phyloP scores from a whole-genome alignment of 2,113 vertebrate genomes.

The Aegithalos caudatus region DNA sequence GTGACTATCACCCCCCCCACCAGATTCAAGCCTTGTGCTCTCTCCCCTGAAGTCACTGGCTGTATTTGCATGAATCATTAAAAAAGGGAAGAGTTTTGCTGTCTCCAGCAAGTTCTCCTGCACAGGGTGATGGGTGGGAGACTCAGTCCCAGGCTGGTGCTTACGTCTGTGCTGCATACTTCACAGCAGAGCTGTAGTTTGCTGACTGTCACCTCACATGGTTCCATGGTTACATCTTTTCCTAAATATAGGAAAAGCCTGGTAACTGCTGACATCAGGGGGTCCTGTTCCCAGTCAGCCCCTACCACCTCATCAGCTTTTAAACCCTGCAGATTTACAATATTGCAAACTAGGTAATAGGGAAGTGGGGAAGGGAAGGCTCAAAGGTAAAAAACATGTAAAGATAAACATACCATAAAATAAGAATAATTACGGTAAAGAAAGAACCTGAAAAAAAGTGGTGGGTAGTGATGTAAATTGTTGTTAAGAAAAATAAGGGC shows the following conservation, averaged over 20 bases:
- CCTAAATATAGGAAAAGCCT: neutral
- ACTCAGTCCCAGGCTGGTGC: neutral
- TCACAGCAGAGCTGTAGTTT: neutral
- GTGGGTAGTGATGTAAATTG: neutral
- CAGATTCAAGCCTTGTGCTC: neutral
- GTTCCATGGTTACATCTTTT: neutral
- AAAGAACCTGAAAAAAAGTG: neutral
- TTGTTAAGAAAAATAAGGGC: neutral
- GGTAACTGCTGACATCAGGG: neutral
- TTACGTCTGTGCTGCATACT: neutral
- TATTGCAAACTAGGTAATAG: neutral
- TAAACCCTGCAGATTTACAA: neutral
- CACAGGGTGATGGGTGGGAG: rapidly evolving
- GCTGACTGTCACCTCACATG: neutral
- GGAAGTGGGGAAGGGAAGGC: neutral
- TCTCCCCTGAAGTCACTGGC: neutral
- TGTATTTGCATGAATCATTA: neutral
- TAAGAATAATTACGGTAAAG: neutral
- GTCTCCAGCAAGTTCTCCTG: neutral
- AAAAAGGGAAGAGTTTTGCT: neutral
- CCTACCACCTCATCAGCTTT: neutral
- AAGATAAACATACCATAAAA: neutral
- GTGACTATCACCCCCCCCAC: neutral
- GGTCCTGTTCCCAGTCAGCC: neutral
- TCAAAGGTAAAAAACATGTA: neutral